phyloP scores from a whole-genome alignment of 2,888 invertebrate genomes.

The Agrenia bidenticulata region DNA sequence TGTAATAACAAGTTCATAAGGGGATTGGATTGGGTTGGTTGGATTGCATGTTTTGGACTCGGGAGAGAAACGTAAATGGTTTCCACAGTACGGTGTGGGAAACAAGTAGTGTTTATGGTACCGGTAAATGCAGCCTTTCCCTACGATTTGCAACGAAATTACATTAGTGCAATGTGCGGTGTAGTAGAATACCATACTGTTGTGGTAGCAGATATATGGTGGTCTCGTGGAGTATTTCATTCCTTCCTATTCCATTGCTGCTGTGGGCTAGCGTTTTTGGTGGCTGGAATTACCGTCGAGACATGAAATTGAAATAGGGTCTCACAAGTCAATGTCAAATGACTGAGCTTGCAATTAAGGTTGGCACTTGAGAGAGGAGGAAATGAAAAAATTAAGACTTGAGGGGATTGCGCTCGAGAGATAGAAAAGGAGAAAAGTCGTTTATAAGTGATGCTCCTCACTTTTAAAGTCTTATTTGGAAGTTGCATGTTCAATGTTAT shows the following conservation, averaged over 20 bases:
- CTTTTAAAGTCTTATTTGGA: background rate
- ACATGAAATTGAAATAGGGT: conserved; percentile 29
- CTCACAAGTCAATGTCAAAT: conserved; percentile 28
- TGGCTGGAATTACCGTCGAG: conserved; percentile 1
- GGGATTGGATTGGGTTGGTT: conserved; percentile 7
- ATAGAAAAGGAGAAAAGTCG: background rate
- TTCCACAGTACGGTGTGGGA: background rate
- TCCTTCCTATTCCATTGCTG: background rate
- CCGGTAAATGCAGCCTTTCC: background rate
- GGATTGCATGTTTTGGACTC: too few species aligned
- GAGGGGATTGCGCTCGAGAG: background rate
- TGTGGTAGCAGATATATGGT: background rate
- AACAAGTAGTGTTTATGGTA: background rate
- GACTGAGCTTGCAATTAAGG: conserved; percentile 42
- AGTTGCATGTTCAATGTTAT: background rate
- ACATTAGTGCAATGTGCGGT: too few species aligned
- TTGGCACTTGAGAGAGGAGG: conserved; percentile 44
- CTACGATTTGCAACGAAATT: conserved; percentile 6
- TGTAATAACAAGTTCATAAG: conserved; percentile 1
- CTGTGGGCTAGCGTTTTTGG: background rate
- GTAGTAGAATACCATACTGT: background rate
- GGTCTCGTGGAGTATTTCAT: background rate
- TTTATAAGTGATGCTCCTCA: conserved; percentile 9
- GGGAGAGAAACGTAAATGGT: too few species aligned
- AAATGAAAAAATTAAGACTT: conserved; percentile 39